phyloP scores from a whole-genome alignment of 2,113 vertebrate genomes.

The Pipra filicauda region DNA sequence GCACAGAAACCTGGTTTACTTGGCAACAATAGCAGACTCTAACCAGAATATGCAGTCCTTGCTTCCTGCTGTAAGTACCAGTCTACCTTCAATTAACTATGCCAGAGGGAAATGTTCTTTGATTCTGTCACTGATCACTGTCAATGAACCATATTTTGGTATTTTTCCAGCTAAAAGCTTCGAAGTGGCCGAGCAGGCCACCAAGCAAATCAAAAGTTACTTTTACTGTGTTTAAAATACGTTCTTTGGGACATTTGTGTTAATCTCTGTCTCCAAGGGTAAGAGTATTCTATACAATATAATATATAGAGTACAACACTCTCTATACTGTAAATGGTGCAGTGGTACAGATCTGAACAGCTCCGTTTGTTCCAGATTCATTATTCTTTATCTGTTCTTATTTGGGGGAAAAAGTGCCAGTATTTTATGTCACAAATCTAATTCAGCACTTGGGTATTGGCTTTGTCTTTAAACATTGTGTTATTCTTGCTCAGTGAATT shows the following conservation, averaged over 20 bases:
- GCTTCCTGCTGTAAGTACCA: constrained; percentile 89
- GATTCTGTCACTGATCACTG: neutral
- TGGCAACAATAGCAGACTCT: constrained; percentile 97
- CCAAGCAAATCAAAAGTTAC: neutral
- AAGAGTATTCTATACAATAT: neutral
- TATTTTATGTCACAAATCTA: neutral
- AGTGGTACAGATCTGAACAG: neutral
- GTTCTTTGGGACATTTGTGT: neutral
- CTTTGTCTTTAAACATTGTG: neutral
- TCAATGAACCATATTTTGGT: neutral
- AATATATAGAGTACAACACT: neutral
- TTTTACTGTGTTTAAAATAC: neutral
- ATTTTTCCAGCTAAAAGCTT: neutral
- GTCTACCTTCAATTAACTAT: neutral
- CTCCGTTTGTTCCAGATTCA: neutral
- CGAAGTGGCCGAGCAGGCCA: neutral
- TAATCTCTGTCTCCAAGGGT: neutral
- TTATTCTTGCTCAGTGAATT: neutral
- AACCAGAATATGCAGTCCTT: constrained; percentile 98
- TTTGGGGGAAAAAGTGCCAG: neutral
- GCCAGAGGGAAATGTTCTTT: neutral
- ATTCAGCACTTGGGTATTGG: neutral
- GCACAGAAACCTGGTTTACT: constrained; percentile 96
- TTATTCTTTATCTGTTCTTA: neutral
- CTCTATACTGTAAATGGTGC: neutral